A percentile compares a stretch with the other conserved stretches of the same genome.
Conservation (phyloP, 2,888 invertebrate species). For the Eutolmus rufibarbis region DNA sequence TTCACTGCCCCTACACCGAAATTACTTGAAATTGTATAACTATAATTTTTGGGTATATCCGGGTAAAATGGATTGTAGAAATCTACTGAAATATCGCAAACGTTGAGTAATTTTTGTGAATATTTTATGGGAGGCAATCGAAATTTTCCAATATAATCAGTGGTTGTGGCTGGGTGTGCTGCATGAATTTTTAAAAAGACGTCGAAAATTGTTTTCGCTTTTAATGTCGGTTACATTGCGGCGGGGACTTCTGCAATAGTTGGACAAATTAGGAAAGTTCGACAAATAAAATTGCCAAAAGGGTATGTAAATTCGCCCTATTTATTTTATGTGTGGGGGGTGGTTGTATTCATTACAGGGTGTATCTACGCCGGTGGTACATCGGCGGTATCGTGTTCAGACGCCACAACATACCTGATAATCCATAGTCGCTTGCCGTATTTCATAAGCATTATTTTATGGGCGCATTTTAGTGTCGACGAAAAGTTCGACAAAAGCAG, state of each 20-base stretch:
- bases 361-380: not conserved
- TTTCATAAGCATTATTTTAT: not conserved
- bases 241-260: not conserved
- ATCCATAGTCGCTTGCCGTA: not conserved
- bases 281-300: not conserved
- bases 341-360: not conserved
- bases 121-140: not conserved
- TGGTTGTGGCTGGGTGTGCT: not conserved
- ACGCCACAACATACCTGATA: not conserved
- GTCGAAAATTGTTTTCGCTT: not conserved
- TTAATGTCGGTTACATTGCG: not conserved
- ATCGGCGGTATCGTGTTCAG: not conserved
- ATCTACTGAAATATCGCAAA: not conserved
- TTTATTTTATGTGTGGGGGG: not conserved
- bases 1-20: not conserved
- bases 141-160: not conserved
- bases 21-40: slow-evolving; percentile 11
- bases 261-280: not conserved
- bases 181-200: not conserved
- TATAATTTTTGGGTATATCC: not conserved
- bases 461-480: not conserved
- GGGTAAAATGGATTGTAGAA: not conserved
- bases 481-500: not conserved
- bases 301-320: not conserved
- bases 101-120: not conserved